Evolutionary conservation across 2,113 vertebrate genomes (phyloP).

Genomic region (Callospermophilus lateralis): DNA sequence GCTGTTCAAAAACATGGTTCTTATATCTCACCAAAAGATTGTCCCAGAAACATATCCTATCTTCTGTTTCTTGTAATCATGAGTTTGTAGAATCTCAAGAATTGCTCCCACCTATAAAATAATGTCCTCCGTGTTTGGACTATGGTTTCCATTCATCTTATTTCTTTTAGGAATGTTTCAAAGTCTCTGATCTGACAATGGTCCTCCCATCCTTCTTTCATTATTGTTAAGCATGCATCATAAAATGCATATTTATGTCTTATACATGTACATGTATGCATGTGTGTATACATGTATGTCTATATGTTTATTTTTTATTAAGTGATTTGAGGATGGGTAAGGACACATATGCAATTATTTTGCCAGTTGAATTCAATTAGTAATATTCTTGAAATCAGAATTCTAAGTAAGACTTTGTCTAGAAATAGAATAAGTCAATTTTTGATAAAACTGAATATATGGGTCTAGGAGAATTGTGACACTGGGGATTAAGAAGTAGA

Average conservation of each 20-base stretch:
- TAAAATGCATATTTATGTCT: background rate
- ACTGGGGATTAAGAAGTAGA: background rate
- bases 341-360: background rate
- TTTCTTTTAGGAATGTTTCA: background rate
- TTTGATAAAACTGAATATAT: constrained; percentile 11
- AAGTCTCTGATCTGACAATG: background rate
- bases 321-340: background rate
- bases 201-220: background rate
- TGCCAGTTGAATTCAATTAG: background rate
- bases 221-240: background rate
- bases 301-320: background rate
- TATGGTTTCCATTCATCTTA: background rate
- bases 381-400: constrained; percentile 32
- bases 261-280: background rate
- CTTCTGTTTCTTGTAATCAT: background rate
- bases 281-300: background rate
- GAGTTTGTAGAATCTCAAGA: background rate
- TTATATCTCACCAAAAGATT: background rate
- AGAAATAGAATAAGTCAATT: background rate
- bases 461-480: background rate
- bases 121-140: background rate
- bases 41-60: background rate
- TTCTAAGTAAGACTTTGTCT: background rate
- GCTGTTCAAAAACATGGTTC: background rate
- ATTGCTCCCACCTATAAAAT: background rate